Percentiles rank a stretch among this genome's conserved stretches.
Evolutionary conservation across 2,888 invertebrate genomes (phyloP).

Genomic region (Noctua fimbriata): DNA sequence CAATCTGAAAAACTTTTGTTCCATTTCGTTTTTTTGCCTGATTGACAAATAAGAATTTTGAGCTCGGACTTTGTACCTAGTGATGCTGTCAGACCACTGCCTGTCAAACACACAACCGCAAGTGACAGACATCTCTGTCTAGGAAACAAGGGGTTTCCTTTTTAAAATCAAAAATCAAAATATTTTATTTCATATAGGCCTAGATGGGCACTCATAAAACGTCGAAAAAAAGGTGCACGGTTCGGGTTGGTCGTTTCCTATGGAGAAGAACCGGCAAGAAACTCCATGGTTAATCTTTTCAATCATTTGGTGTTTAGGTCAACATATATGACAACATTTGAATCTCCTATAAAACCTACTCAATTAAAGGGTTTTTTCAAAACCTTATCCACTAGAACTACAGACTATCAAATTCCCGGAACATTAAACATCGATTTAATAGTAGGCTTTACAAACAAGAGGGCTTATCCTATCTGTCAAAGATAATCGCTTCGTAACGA

Average conservation of each 20-base stretch:
- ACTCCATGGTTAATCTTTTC: too few relatives aligned
- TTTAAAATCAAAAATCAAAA: too few relatives aligned
- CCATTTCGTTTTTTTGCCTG: too few relatives aligned
- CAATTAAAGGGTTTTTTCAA: not conserved
- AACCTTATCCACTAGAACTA: not conserved
- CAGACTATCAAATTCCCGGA: conserved; percentile 16
- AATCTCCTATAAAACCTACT: not conserved
- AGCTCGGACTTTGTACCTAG: not conserved
- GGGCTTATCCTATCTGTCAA: conserved; percentile 22
- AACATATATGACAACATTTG: too few relatives aligned
- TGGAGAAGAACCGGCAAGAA: too few relatives aligned
- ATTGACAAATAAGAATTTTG: not conserved
- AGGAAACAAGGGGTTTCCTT: too few relatives aligned
- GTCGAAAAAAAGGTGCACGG: too few relatives aligned
- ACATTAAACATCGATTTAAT: conserved; percentile 43
- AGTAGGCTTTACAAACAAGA: conserved; percentile 25
- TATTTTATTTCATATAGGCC: too few relatives aligned
- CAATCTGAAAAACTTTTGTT: not conserved
- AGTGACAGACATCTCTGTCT: not conserved
- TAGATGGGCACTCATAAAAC: too few relatives aligned
- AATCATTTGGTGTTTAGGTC: too few relatives aligned
- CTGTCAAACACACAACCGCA: not conserved
- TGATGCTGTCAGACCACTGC: not conserved
- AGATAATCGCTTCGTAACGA: conserved; percentile 54
- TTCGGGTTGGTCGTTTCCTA: too few relatives aligned